phyloP scores from a whole-genome alignment of 2,113 vertebrate genomes.

The Microcebus ravelobensis region DNA sequence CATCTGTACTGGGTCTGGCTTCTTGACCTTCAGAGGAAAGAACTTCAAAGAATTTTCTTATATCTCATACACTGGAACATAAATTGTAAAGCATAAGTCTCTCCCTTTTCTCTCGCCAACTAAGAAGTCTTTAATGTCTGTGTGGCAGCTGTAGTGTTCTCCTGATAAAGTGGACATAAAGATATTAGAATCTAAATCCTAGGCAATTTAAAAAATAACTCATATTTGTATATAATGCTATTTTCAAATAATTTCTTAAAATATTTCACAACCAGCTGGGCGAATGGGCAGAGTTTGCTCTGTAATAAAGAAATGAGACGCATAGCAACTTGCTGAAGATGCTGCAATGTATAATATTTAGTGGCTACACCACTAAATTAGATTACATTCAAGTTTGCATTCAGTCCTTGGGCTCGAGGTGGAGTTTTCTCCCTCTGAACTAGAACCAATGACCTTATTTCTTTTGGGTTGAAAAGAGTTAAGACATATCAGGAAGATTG shows the following conservation, averaged over 20 bases:
- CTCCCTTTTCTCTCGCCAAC: background rate
- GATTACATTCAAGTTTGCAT: background rate
- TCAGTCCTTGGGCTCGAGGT: background rate
- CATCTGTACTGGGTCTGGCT: background rate
- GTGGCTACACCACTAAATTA: background rate
- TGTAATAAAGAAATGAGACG: background rate
- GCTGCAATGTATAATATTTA: background rate
- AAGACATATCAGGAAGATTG: constrained; percentile 10
- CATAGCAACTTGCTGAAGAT: background rate
- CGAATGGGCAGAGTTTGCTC: background rate
- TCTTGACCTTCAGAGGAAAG: background rate
- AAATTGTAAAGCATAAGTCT: background rate
- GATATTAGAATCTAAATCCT: background rate
- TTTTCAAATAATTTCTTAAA: background rate
- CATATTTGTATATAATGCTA: background rate
- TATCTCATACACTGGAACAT: background rate
- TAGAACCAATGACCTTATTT: background rate
- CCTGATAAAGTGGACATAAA: background rate
- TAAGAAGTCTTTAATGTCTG: background rate
- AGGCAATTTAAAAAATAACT: background rate
- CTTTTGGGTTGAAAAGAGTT: constrained; percentile 22
- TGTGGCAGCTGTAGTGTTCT: background rate
- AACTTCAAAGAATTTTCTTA: background rate
- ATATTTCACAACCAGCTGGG: background rate
- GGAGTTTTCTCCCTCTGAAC: background rate